Evolutionary conservation across 2,888 invertebrate genomes (phyloP), one percentile per base, ranked within the genome.

Genomic region (Dryococelus australis): DNA sequence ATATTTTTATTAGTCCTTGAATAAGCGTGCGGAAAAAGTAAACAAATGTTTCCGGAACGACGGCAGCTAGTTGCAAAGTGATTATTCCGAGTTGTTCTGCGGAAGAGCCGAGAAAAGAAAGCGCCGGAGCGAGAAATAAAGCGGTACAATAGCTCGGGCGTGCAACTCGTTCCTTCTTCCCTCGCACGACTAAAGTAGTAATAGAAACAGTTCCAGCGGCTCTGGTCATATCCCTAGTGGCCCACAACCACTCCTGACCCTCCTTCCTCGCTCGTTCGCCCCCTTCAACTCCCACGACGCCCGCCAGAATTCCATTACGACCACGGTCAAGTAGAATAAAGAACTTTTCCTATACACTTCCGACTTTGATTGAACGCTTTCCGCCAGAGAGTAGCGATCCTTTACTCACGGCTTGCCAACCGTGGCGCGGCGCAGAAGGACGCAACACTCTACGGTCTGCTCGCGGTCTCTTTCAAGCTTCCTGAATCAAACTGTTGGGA

Each of bases 281-380:
- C 65, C 0, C 65, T 24, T n/a, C 8, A 20, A n/a, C 65, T 65
- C 65, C 65, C 65, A n/a, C 2, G 65, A 65, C 65, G 65, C 65
- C 65, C 65, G 65, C 65, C 65, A 65, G 65, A 65, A 65, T 65
- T 65, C 65, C 65, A 65, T 65, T 65, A 65, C 65, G 65, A 1
- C 65, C 65, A 65, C 65, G 65, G 65, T 65, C 65, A 65, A 65
- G 35, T 84, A 43, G 79, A 83, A 43, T 87, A 87, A 87, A 87
- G 87, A 87, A 87, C 84, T 87, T 87, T 87, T 84, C 79, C 87
- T 79, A 85, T 84, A 87, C 85, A 87, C 87, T 85, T 87, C 85
- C 35, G 35, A 87, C 87, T 87, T 87, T 87, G 87, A 87, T 87
- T 87, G 87, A 87, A 86, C 85, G 85, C 84, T 81, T 83, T 86